Evolutionary conservation across 2,888 invertebrate species (phyloP), one percentile per base, ranked within the genome.

Genomic region (Dynastes hyllus): DNA sequence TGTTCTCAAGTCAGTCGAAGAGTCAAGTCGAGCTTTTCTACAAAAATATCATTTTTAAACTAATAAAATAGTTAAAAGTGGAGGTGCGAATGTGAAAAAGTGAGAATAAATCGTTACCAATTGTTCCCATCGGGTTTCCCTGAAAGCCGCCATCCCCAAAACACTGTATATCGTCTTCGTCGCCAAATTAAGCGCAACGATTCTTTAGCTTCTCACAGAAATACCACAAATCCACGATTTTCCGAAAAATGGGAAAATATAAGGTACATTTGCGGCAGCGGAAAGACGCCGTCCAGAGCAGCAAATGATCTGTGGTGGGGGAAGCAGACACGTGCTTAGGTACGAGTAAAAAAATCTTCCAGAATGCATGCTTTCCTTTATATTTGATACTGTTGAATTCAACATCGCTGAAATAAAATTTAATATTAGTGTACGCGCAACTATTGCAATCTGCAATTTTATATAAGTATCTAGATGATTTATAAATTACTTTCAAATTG

Each of bases 1-100:
- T 89, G 88, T 89, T 89, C 89, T 88, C 89, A 89, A 89, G 89
- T 88, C 88, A 85, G 88, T 87, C 89, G 88, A 87, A 84, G 87
- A 87, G 88, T 87, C 86, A 86, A 87, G 87, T 88, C 86, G 87
- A 83, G 79, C 81, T 81, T 82, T 81, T 69, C 61, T 79, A 82
- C 76, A 69, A 71, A 75, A 76, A 55, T 69, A 32, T 70, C 55
- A 69, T 76, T 11, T 66, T 27, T 55, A 71, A 71, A 71, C 40
- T 75, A 55, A 61, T 11, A 63, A 61, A 61, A 75, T 45, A 45
- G 61, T 75, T 75, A 70, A 76, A 69, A 71, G 65, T 53, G 32
- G 71, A 51, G 70, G 67, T 70, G 76, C n/a, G 51, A 71, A 63
- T 65, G 63, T 27, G 27, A 55, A 45, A 16, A 63, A 63, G 63